Evolutionary conservation across 2,888 invertebrate genomes (phyloP).

Genomic region (Nowickia ferox): DNA sequence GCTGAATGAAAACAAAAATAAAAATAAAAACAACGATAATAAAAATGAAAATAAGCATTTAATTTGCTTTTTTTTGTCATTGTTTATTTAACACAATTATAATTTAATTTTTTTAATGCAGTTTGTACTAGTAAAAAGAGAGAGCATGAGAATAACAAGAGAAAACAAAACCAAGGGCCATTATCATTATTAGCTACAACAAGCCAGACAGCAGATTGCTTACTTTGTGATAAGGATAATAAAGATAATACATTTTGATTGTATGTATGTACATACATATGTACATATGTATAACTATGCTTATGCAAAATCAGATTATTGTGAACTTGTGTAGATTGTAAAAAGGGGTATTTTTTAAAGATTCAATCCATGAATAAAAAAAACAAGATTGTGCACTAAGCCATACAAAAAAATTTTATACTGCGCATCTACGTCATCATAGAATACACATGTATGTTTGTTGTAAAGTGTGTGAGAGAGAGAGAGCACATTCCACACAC

Average conservation of each 20-base stretch:
- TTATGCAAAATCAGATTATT: too few species aligned
- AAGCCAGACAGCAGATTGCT: neutral
- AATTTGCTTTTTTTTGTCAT: constrained; percentile 26
- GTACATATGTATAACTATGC: neutral
- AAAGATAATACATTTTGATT: constrained; percentile 11
- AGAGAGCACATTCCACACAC: too few species aligned
- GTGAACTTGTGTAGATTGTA: too few species aligned
- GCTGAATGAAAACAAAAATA: constrained; percentile 19
- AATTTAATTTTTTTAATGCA: constrained; percentile 32
- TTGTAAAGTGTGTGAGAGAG: too few species aligned
- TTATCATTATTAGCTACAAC: neutral
- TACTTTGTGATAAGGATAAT: constrained; percentile 60
- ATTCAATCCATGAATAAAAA: too few species aligned
- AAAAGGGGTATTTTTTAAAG: too few species aligned
- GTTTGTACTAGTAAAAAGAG: constrained; percentile 52
- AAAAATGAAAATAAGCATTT: constrained; percentile 38
- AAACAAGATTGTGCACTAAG: too few species aligned
- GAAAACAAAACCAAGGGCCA: constrained; percentile 28
- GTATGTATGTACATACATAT: neutral
- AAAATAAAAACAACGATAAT: neutral
- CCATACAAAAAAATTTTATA: too few species aligned
- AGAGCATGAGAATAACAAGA: constrained; percentile 34
- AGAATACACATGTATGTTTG: too few species aligned
- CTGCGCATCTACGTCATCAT: too few species aligned
- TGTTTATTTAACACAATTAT: constrained; percentile 12